phyloP scores from a whole-genome alignment of 2,113 vertebrate species.

The Neodontobutis hainanensis region DNA sequence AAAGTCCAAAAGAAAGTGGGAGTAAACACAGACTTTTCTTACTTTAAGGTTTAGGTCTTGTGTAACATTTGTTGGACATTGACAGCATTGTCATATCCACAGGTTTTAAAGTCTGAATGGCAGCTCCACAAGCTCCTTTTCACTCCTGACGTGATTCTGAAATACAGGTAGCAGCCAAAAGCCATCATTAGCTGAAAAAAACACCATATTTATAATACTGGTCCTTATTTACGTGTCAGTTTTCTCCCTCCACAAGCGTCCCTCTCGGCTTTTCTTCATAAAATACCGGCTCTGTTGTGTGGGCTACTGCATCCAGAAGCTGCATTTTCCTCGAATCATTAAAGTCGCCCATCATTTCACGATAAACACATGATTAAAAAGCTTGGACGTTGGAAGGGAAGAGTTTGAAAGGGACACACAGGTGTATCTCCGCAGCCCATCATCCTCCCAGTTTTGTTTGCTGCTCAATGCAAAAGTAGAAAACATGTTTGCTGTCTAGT shows the following conservation, averaged over 20 bases:
- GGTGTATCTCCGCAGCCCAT: too few species aligned
- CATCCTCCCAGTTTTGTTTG: conserved; percentile 13
- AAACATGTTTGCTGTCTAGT: conserved; percentile 2
- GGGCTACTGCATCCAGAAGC: not conserved
- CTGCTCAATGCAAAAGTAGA: conserved; percentile 15
- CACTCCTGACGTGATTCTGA: conserved; percentile 16
- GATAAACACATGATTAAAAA: conserved; percentile 28
- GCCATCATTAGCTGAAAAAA: conserved; percentile 26
- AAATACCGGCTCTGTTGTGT: conserved; percentile 16
- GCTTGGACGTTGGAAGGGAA: not conserved
- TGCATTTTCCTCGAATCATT: conserved; percentile 9
- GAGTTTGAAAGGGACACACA: too few species aligned
- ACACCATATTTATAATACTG: conserved; percentile 34
- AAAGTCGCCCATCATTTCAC: conserved; percentile 12
- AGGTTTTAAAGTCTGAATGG: not conserved
- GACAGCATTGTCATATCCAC: not conserved
- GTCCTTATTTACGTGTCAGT: conserved; percentile 21
- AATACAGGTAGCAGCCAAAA: conserved; percentile 11
- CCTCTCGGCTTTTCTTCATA: not conserved
- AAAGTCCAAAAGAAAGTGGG: too few species aligned
- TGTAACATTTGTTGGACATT: not conserved
- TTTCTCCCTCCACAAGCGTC: not conserved
- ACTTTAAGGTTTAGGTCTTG: not conserved
- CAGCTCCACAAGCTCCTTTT: conserved; percentile 9
- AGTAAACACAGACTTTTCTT: too few species aligned